These are phyloP conservation scores for Drosophila yooni DNA, from an alignment of 2,888 invertebrate species.

Conservation along the genomic window DNA sequence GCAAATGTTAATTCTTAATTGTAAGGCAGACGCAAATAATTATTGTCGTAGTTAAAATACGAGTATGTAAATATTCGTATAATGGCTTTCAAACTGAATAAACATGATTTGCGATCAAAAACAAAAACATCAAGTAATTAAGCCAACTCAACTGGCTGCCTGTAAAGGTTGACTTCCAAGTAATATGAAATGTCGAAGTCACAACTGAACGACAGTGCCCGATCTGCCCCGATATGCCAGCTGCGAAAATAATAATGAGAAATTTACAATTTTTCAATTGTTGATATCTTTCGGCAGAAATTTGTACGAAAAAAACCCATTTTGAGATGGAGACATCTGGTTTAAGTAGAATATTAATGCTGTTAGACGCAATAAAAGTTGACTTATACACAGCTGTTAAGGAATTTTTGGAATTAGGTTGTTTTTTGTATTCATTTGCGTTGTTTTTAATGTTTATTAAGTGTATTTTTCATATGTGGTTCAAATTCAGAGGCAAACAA, in stretches of 20 bases:
- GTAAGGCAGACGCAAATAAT: constrained; percentile 8
- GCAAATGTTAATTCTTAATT: constrained; percentile 21
- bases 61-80: constrained; percentile 22
- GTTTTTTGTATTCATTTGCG: background rate
- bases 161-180: background rate
- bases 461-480: background rate
- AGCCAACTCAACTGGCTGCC: constrained; percentile 3
- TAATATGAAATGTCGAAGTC: background rate
- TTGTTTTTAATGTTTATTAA: background rate
- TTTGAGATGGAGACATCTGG: background rate
- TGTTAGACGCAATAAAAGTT: background rate
- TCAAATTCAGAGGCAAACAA: background rate
- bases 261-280: background rate
- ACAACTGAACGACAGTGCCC: background rate
- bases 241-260: background rate
- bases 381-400: background rate
- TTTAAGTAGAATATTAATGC: background rate
- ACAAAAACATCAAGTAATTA: constrained; percentile 5
- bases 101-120: constrained; percentile 13
- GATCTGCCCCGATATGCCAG: background rate
- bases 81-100: constrained; percentile 19
- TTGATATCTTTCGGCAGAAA: background rate
- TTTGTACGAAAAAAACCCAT: background rate
- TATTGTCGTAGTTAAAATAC: constrained; percentile 9
- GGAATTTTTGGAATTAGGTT: background rate